Evolutionary conservation across 2,888 invertebrate genomes (phyloP).

Genomic region (Temnothorax unifasciatus): DNA sequence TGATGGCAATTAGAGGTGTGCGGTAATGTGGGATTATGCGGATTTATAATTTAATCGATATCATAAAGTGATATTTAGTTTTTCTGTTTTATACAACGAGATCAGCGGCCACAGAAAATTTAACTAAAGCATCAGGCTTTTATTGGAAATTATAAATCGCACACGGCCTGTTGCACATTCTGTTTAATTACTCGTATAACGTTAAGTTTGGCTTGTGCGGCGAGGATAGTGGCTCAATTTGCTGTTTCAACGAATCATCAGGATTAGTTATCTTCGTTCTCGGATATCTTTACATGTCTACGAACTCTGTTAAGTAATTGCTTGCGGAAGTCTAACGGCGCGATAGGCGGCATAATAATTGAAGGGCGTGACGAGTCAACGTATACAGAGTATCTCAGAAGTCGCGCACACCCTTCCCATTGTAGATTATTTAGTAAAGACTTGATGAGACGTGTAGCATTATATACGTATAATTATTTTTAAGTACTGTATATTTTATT

Average conservation of each 20-base stretch:
- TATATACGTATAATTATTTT: not conserved
- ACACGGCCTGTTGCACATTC: slow-evolving; percentile 57
- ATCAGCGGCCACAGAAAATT: slow-evolving; percentile 67
- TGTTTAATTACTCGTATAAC: slow-evolving; percentile 57
- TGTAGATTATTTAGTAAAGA: slow-evolving; percentile 19
- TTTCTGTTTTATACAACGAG: slow-evolving; percentile 70
- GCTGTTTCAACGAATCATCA: slow-evolving; percentile 46
- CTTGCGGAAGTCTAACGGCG: slow-evolving; percentile 75
- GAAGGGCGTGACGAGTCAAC: slow-evolving; percentile 75
- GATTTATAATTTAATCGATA: slow-evolving; percentile 78
- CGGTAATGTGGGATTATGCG: slow-evolving; percentile 74
- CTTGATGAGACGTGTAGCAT: not conserved
- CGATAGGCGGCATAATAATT: slow-evolving; percentile 77
- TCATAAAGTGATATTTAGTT: slow-evolving; percentile 74
- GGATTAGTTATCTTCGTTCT: slow-evolving; percentile 8
- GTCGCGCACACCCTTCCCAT: slow-evolving; percentile 8
- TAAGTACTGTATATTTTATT: not conserved
- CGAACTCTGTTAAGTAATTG: slow-evolving; percentile 75
- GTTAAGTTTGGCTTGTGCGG: slow-evolving; percentile 48
- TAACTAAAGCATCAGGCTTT: slow-evolving; percentile 73
- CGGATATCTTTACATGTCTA: slow-evolving; percentile 64
- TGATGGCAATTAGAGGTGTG: slow-evolving; percentile 76
- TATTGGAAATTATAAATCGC: slow-evolving; percentile 59
- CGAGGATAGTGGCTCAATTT: slow-evolving; percentile 42
- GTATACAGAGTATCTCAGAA: slow-evolving; percentile 56